These are phyloP conservation scores for Cyprinodon brontotheroides DNA, from an alignment of 2,113 vertebrate genomes.

Conservation along the genomic window DNA sequence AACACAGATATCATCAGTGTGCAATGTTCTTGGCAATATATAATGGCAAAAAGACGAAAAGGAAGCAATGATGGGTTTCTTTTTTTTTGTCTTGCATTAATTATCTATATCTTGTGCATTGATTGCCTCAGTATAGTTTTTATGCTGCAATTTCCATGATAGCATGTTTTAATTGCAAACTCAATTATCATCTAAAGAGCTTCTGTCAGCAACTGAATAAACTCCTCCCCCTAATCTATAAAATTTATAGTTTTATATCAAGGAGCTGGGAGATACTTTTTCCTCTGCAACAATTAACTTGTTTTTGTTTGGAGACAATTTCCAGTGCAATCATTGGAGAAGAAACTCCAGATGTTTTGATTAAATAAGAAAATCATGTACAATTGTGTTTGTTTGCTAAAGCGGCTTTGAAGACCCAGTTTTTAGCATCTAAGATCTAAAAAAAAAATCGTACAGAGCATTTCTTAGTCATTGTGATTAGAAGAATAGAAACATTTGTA, in stretches of 20 bases:
- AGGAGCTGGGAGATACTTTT: constrained; percentile 26
- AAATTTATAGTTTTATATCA: constrained; percentile 56
- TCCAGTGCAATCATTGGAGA: constrained; percentile 1
- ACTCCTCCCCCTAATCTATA: constrained; percentile 69
- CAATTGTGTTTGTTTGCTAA: constrained; percentile 16
- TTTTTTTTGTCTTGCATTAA: constrained; percentile 6
- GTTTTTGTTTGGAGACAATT: not conserved
- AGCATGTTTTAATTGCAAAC: constrained; percentile 71
- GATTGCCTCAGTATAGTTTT: constrained; percentile 45
- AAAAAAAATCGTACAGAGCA: constrained; percentile 20
- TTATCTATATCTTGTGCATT: constrained; percentile 23
- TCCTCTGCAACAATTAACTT: constrained; percentile 49
- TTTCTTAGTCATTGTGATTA: constrained; percentile 51
- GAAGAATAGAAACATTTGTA: constrained; percentile 64
- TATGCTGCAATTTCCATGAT: constrained; percentile 57
- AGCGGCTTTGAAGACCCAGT: constrained; percentile 19
- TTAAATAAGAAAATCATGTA: not conserved
- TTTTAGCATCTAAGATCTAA: constrained; percentile 22
- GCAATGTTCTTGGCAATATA: not conserved
- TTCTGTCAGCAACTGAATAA: constrained; percentile 70
- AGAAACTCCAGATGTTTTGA: not conserved
- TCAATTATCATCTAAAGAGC: constrained; percentile 70
- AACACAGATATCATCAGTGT: not conserved
- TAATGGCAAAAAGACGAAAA: not conserved
- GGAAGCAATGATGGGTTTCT: not conserved